phyloP scores from a whole-genome alignment of 2,888 invertebrate species.

The Thymelicus acteon region DNA sequence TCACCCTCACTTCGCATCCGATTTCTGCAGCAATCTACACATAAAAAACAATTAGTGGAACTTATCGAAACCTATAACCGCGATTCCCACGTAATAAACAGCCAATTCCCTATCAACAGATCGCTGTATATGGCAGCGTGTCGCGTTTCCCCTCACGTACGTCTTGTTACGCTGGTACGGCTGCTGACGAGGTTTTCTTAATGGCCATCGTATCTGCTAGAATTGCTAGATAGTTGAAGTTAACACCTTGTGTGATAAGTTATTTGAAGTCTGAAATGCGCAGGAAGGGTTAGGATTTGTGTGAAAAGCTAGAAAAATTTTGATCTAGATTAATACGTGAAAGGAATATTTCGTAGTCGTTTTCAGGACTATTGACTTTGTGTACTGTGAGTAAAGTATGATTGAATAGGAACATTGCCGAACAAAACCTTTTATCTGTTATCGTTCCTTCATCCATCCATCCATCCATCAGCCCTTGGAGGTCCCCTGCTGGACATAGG shows the following conservation, averaged over 20 bases:
- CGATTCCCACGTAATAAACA: constrained; percentile 9
- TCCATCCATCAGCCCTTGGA: too few species aligned
- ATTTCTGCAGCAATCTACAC: background rate
- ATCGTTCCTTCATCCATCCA: too few species aligned
- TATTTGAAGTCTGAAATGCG: background rate
- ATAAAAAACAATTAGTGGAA: constrained; percentile 4
- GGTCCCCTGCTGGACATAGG: too few species aligned
- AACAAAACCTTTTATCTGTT: too few species aligned
- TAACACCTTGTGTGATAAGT: background rate
- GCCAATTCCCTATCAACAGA: background rate
- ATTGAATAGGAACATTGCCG: too few species aligned
- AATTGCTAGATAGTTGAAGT: background rate
- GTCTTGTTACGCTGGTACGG: background rate
- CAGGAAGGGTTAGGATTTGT: too few species aligned
- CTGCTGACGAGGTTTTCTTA: background rate
- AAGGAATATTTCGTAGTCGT: too few species aligned
- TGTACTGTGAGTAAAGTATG: too few species aligned
- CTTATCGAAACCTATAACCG: constrained; percentile 12
- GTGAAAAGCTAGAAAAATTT: too few species aligned
- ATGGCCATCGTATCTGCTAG: background rate
- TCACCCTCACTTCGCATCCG: too few species aligned
- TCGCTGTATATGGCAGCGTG: background rate
- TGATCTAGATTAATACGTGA: too few species aligned
- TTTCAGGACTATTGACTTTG: too few species aligned
- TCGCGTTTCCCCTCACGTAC: background rate